These are phyloP conservation scores for Actinemys pallida DNA, from an alignment of 2,113 vertebrate genomes.

Conservation along the genomic window DNA sequence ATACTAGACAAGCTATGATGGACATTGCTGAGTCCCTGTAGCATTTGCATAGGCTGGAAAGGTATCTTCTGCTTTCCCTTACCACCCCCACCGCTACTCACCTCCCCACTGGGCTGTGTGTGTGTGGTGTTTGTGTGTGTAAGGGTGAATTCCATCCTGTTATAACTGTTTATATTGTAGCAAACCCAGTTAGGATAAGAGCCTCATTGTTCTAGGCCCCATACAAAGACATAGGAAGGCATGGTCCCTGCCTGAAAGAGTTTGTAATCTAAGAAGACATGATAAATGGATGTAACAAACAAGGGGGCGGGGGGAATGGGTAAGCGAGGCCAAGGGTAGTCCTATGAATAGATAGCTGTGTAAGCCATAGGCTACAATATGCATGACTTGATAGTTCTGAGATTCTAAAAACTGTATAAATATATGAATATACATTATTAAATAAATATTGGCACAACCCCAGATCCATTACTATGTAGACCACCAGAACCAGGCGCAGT, in stretches of 20 bases:
- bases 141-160: neutral
- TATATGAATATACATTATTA: neutral
- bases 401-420: neutral
- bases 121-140: neutral
- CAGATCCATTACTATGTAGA: neutral
- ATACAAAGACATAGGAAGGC: neutral
- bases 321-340: neutral
- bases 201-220: neutral
- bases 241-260: neutral
- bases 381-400: neutral
- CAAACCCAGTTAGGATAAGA: neutral
- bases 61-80: neutral
- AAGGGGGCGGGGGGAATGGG: neutral
- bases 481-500: neutral
- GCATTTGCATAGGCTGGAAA: neutral
- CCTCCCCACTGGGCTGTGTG: neutral
- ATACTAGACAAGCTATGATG: neutral
- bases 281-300: neutral
- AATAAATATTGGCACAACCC: neutral
- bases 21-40: neutral
- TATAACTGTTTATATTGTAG: neutral
- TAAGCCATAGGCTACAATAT: neutral
- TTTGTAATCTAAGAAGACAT: neutral
- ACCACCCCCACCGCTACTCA: no score
- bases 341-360: neutral